Conservation (phyloP, 2,113 vertebrate species). For the Pyxicephalus adspersus region DNA sequence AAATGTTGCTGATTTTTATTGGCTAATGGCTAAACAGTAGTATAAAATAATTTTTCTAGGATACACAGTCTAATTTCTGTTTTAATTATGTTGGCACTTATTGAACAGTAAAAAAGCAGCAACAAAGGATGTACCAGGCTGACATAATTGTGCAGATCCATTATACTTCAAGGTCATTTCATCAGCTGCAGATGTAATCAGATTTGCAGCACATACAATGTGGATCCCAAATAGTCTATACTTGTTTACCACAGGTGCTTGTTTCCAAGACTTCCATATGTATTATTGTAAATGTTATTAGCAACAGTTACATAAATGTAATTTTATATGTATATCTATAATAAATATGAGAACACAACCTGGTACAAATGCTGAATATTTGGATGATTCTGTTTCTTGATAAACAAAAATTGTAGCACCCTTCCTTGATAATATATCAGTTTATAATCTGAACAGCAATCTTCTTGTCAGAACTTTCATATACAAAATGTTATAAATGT, state of each 20-base stretch:
- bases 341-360: background rate
- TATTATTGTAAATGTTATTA: background rate
- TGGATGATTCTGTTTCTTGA: constrained; percentile 32
- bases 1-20: too few relatives aligned
- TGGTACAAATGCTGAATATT: background rate
- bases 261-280: background rate
- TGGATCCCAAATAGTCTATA: constrained; percentile 27
- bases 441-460: constrained; percentile 15
- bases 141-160: constrained; percentile 12
- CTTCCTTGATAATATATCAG: constrained; percentile 26
- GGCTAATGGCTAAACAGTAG: too few relatives aligned
- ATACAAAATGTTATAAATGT: constrained; percentile 50
- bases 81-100: background rate
- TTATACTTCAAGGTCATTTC: constrained; percentile 46
- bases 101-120: constrained; percentile 1
- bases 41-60: too few relatives aligned
- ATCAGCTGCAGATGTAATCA: constrained; percentile 24
- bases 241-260: constrained; percentile 1
- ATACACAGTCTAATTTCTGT: background rate
- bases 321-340: background rate
- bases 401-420: constrained; percentile 23
- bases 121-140: constrained; percentile 18
- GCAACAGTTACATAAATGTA: background rate
- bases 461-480: constrained; percentile 54
- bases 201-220: constrained; percentile 10